Percentiles rank a stretch among this genome's conserved stretches.
These are phyloP conservation scores for Minunthozetes semirufus DNA, from an alignment of 2,888 invertebrate species.

Conservation along the genomic window DNA sequence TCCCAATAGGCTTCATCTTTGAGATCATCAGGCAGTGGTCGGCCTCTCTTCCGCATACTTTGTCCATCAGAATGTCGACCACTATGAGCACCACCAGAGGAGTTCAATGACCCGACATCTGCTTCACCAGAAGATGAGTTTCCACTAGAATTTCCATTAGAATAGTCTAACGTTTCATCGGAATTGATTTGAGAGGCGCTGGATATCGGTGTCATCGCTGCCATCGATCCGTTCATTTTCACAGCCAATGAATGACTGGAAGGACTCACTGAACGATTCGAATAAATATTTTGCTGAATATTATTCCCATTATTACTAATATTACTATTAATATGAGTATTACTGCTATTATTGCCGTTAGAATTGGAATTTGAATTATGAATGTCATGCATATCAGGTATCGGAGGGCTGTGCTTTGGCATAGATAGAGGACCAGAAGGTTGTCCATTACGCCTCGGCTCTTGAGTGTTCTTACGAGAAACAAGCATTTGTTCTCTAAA, in stretches of 20 bases:
- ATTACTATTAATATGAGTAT: too few relatives aligned
- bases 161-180: background rate
- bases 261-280: background rate
- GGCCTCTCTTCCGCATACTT: conserved; percentile 42
- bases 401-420: background rate
- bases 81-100: background rate
- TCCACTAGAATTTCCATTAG: conserved; percentile 23
- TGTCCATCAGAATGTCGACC: background rate
- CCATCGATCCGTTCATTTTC: conserved; percentile 14
- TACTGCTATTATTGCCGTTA: background rate
- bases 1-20: conserved; percentile 81
- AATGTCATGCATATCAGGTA: background rate
- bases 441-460: background rate
- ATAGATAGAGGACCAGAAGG: background rate
- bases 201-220: background rate
- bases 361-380: background rate
- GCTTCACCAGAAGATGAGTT: conserved; percentile 22
- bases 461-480: background rate
- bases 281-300: conserved; percentile 19
- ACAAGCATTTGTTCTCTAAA: conserved; percentile 62
- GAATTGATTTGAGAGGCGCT: conserved; percentile 2
- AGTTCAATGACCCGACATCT: conserved; percentile 12
- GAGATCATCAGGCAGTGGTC: conserved; percentile 47
- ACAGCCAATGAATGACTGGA: background rate
- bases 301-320: background rate